Evolutionary conservation across 2,888 invertebrate genomes (phyloP).

Genomic region (Clivina fossor): DNA sequence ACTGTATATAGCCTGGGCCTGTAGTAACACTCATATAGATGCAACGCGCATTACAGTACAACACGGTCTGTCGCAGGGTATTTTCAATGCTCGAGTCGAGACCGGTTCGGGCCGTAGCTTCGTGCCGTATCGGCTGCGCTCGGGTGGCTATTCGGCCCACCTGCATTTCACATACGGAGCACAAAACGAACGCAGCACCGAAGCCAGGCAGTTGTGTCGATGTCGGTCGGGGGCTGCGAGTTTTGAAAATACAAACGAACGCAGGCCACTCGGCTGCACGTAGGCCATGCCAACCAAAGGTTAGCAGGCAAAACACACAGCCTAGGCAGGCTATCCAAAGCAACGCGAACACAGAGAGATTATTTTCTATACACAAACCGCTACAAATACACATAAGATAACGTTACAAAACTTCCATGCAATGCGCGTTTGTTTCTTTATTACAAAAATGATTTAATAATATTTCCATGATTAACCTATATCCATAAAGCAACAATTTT

Average conservation of each 20-base stretch:
- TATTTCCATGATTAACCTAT: too few species aligned
- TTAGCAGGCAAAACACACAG: too few species aligned
- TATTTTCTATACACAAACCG: not conserved
- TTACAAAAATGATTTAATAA: too few species aligned
- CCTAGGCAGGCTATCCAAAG: not conserved
- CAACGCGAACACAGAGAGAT: conserved; percentile 1
- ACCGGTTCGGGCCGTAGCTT: conserved; percentile 50
- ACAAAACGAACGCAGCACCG: conserved; percentile 43
- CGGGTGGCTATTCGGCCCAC: conserved; percentile 56
- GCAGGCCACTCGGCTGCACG: not conserved
- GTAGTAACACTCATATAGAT: conserved; percentile 22
- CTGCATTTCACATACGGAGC: conserved; percentile 55
- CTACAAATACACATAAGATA: not conserved
- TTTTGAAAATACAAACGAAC: conserved; percentile 29
- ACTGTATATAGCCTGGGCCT: too few species aligned
- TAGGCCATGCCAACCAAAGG: conserved; percentile 3
- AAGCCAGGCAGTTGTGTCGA: conserved; percentile 50
- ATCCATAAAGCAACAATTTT: too few species aligned
- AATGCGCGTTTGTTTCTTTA: too few species aligned
- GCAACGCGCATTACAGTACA: conserved; percentile 42
- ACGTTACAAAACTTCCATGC: too few species aligned
- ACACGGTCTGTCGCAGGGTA: conserved; percentile 39
- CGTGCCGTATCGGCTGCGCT: conserved; percentile 49
- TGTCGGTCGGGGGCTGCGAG: conserved; percentile 39
- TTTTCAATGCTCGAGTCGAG: conserved; percentile 39